Conservation (phyloP, 2,113 vertebrate genomes). For the Neolamprologus falcicula region DNA sequence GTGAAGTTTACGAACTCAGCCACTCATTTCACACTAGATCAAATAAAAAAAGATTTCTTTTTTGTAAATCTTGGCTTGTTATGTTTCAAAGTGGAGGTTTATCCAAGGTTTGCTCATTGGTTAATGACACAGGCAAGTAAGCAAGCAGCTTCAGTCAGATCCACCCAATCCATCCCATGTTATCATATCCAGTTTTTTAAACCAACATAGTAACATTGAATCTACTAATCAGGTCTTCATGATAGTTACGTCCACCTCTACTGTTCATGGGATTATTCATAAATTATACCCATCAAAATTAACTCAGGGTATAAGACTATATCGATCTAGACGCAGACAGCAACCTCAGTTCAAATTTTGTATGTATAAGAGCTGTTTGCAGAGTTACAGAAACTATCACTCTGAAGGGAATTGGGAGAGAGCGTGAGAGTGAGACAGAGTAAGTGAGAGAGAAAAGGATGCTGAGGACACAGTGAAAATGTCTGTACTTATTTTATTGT, state of each 20-base stretch:
- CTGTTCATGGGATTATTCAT: background rate
- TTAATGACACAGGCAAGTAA: background rate
- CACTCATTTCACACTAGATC: background rate
- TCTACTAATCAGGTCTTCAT: background rate
- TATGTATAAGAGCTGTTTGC: background rate
- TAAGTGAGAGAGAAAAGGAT: background rate
- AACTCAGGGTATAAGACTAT: background rate
- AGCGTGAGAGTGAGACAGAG: background rate
- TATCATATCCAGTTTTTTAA: background rate
- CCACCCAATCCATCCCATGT: background rate
- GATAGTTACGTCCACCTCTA: background rate
- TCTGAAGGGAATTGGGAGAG: background rate
- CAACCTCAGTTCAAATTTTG: background rate
- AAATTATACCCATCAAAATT: background rate
- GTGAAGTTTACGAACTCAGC: background rate
- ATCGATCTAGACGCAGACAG: background rate
- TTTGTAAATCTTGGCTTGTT: background rate
- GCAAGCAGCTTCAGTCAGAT: background rate
- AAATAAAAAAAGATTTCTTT: background rate
- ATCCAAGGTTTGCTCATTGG: background rate
- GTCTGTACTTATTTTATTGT: background rate
- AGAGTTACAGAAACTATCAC: background rate
- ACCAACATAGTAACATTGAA: background rate
- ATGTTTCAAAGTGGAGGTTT: background rate
- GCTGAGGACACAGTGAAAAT: background rate